Base-by-base conservation (phyloP, 2,797 vertebrate species). In the Limnodromus scolopaceus region DNA sequence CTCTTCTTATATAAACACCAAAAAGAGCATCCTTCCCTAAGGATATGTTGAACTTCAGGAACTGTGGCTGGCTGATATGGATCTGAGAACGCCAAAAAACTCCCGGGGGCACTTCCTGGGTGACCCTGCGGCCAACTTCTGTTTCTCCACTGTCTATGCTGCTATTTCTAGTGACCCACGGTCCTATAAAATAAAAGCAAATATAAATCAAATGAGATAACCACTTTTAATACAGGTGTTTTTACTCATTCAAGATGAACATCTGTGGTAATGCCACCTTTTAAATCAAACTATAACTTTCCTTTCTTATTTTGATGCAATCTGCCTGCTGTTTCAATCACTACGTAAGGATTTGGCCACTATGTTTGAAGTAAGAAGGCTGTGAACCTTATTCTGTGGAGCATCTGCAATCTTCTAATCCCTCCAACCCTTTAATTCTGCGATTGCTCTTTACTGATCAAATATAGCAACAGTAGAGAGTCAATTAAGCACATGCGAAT, bases 71-170 rank as follows among this genome's bases (percentile, higher is more conserved):
- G 88, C 90, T 98, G 94, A 99, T 98, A 80, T 99, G 98, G 76
- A 99, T 98, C 96, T 99, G 98, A 57, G 99, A 98, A 60, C 99
- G 97, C 99, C 99, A 99, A 92, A 98, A 98, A 66, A 99, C 97
- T 18, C 98, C 98, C 0, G 99, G 98, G 20, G 99, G 99, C 32
- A 99, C 99, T 95, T 99, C 99, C 86, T 99, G 99, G 53, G 98
- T 99, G 93, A 99, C 99, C 11, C 99, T 98, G 86, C 99, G 98
- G 34, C 99, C 99, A 19, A 99, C 98, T 89, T 99, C 99, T 13
- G 99, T 98, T 96, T 98, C 99, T 36, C 99, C 99, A 0, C 98
- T 99, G 93, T 99, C 99, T 98, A 99, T 99, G 97, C 99, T 99
- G 98, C 99, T 99, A 97, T 99, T 99, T 88, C 98, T 98, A 60